phyloP scores from a whole-genome alignment of 1,140 invertebrate genomes.

The Asbolus verrucosus region DNA sequence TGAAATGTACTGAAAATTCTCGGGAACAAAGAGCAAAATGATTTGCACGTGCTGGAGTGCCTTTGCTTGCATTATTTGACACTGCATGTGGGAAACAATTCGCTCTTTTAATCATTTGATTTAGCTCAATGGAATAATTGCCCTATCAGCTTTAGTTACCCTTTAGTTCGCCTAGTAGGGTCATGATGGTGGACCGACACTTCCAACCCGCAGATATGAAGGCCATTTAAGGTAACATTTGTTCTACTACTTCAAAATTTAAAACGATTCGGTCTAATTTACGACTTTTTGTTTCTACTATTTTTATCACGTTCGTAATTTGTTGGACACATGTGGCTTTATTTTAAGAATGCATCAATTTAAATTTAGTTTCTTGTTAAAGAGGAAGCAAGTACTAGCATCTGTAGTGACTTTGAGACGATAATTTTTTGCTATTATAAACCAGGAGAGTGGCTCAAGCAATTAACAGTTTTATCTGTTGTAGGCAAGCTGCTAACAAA shows the following conservation, averaged over 20 bases:
- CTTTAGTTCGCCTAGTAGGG: slow-evolving; percentile 30
- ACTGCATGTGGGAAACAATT: slow-evolving; percentile 40
- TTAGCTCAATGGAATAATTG: slow-evolving; percentile 50
- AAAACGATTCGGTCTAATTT: background rate
- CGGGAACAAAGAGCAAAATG: slow-evolving; percentile 4
- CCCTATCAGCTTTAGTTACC: slow-evolving; percentile 31
- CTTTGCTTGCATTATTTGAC: background rate
- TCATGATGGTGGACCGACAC: slow-evolving; percentile 13
- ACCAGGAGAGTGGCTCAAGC: slow-evolving; percentile 9
- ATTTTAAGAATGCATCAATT: slow-evolving; percentile 29
- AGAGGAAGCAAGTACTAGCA: slow-evolving; percentile 19
- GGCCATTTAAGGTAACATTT: slow-evolving; percentile 31
- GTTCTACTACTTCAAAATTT: background rate
- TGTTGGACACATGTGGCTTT: slow-evolving; percentile 36
- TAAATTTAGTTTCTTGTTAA: slow-evolving; percentile 28
- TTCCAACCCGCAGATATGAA: slow-evolving; percentile 14
- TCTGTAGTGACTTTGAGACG: background rate
- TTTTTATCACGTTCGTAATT: slow-evolving; percentile 30
- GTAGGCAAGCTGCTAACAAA: slow-evolving; percentile 1
- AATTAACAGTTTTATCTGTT: slow-evolving; percentile 23
- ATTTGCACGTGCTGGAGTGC: slow-evolving; percentile 20
- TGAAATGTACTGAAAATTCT: background rate
- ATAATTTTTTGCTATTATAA: slow-evolving; percentile 14
- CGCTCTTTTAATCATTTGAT: slow-evolving; percentile 47
- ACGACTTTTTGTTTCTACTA: slow-evolving; percentile 25